These are phyloP conservation scores for Athetis lepigone DNA, from an alignment of 2,888 invertebrate species.

Conservation along the genomic window DNA sequence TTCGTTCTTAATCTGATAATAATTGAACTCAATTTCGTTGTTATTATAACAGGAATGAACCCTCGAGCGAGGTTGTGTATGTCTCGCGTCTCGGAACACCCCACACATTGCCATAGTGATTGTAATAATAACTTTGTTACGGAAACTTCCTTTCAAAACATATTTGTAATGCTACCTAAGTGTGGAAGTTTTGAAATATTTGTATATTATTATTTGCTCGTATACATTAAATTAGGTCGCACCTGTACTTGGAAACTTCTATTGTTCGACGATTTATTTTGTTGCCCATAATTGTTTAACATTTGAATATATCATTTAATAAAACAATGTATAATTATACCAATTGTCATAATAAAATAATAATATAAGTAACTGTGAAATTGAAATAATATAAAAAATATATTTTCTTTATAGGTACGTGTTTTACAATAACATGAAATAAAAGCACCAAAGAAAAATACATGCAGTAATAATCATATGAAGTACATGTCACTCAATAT, in stretches of 20 bases:
- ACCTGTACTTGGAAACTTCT: slow-evolving; percentile 33
- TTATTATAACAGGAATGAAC: slow-evolving; percentile 70
- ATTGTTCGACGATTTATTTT: slow-evolving; percentile 25
- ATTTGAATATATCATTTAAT: background rate
- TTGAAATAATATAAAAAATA: too few relatives aligned
- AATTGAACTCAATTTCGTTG: slow-evolving; percentile 76
- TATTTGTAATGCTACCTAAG: slow-evolving; percentile 43
- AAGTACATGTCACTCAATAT: slow-evolving; percentile 48
- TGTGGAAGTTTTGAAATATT: slow-evolving; percentile 45
- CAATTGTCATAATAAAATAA: background rate
- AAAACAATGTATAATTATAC: background rate
- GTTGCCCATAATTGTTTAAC: background rate
- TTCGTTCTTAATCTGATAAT: slow-evolving; percentile 75
- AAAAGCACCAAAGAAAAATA: slow-evolving; percentile 11
- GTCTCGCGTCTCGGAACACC: slow-evolving; percentile 52
- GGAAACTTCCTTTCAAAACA: slow-evolving; percentile 50
- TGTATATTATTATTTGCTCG: slow-evolving; percentile 34
- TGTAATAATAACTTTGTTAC: slow-evolving; percentile 63
- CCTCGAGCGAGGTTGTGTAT: slow-evolving; percentile 52
- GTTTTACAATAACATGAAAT: background rate
- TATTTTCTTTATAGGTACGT: too few relatives aligned
- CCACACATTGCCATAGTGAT: slow-evolving; percentile 63
- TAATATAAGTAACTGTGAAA: too few relatives aligned
- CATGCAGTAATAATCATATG: slow-evolving; percentile 29
- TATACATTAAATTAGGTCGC: slow-evolving; percentile 37